Evolutionary conservation across 2,888 invertebrate species (phyloP).

Genomic region (Xylota sylvarum): DNA sequence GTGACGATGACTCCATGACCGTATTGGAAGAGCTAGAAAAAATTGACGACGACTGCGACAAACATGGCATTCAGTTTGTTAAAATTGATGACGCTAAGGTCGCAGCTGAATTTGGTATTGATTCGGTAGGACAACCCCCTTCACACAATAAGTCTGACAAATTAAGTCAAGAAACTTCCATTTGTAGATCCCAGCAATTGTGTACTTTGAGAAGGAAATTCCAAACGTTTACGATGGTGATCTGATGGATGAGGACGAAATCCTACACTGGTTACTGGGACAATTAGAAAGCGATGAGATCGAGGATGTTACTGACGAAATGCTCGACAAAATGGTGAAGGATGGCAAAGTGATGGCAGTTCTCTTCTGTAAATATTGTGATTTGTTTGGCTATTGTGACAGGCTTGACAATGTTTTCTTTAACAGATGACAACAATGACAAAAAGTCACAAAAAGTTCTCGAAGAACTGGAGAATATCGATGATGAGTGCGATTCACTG

Average conservation of each 20-base stretch:
- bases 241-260: constrained; percentile 94
- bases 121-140: constrained; percentile 85
- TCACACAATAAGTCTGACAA: background rate
- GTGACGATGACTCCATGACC: constrained; percentile 94
- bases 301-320: constrained; percentile 97
- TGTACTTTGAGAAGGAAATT: constrained; percentile 97
- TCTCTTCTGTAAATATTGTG: constrained; percentile 90
- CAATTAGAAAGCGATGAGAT: constrained; percentile 97
- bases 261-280: constrained; percentile 93
- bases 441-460: constrained; percentile 93
- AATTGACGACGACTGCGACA: constrained; percentile 97
- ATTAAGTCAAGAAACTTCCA: background rate
- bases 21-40: constrained; percentile 95
- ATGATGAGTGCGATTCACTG: constrained; percentile 95
- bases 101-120: constrained; percentile 94
- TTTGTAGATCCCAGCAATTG: constrained; percentile 90
- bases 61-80: constrained; percentile 96
- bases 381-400: constrained; percentile 20
- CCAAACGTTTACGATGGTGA: constrained; percentile 97
- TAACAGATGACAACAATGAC: constrained; percentile 94
- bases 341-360: constrained; percentile 96
- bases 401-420: constrained; percentile 8
- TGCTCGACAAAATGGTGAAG: constrained; percentile 95
- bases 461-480: constrained; percentile 96
- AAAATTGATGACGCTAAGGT: constrained; percentile 95